Conservation (phyloP, 1,140 invertebrate genomes). For the Whitmania pigra region DNA sequence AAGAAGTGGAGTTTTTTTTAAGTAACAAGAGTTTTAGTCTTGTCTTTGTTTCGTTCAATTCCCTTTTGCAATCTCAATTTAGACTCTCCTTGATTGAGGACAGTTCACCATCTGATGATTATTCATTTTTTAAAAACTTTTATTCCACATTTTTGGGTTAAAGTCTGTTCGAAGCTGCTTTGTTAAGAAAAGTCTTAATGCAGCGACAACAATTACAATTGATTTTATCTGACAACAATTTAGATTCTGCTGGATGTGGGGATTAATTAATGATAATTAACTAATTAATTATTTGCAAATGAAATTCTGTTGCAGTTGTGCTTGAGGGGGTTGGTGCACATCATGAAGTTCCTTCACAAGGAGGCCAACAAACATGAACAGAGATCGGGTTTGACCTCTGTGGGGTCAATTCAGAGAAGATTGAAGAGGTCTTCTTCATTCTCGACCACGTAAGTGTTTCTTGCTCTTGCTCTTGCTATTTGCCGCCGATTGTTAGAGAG, state of each 20-base stretch:
- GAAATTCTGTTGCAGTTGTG: constrained; percentile 55
- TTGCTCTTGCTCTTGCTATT: background rate
- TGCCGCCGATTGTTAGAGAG: background rate
- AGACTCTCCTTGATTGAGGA: too few species aligned
- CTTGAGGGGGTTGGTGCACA: constrained; percentile 75
- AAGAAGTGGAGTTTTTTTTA: too few species aligned
- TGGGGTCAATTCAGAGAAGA: constrained; percentile 7
- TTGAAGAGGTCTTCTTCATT: constrained; percentile 11
- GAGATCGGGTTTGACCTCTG: background rate
- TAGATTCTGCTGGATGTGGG: too few species aligned
- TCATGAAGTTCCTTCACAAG: constrained; percentile 82
- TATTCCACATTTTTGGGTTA: too few species aligned
- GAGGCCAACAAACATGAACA: constrained; percentile 57
- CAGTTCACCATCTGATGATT: too few species aligned
- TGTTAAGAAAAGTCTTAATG: too few species aligned
- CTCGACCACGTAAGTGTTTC: constrained; percentile 16
- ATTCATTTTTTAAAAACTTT: too few species aligned
- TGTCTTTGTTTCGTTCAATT: too few species aligned
- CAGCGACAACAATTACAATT: background rate
- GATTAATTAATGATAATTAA: too few species aligned
- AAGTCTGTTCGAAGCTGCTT: too few species aligned
- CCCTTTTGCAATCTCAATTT: too few species aligned
- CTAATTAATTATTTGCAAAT: background rate
- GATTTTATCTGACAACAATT: background rate
- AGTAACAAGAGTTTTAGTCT: too few species aligned